Base-by-base conservation (phyloP, 2,888 invertebrate species). In the Linnaemya tessellans region DNA sequence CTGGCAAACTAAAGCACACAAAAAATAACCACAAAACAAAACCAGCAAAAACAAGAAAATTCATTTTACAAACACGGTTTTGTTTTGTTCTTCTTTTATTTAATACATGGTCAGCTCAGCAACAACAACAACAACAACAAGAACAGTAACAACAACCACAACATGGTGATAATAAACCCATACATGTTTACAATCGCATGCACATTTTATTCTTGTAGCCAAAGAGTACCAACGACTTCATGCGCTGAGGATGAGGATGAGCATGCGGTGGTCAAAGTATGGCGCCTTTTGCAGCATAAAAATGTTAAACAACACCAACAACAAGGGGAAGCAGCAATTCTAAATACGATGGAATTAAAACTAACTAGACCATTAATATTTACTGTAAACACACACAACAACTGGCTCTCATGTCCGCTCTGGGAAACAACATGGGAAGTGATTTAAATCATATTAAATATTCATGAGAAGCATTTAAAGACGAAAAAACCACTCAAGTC, bases 251-350 rank as follows among this genome's bases (percentile, higher is more conserved):
- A 1, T 20, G 9, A 5, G 46, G 35, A 20, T 20, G 0, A 62
- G 46, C 3, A 7, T 46, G 25, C 35, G 20, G 18, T 43, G 4
- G 35, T 1, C 1, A n/a, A 35, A 15, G 35, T 64, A 70, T 51
- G 82, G 77, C 82, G 82, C 82, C 82, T 51, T 58, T n/a, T 13
- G 25, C 9, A 78, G 77, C 77, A 83, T 71, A 51, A 83, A 83
- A 65, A 56, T 74, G n/a, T 43, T 60, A 51, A 22, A 60, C 58
- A 65, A 51, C 30, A 64, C 15, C 35, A 77, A 30, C 30, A n/a
- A 70, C 46, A 62, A 82, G 64, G 56, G 49, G 43, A 81, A 71
- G 82, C 82, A 82, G 65, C 65, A 83, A 78, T 78, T 83, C 71
- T 67, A 46, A 62, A 71, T 58, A 58, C 43, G 7, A 70, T 68